Percentiles rank a stretch among this genome's conserved stretches.
These are phyloP conservation scores for Gymnogyps californianus DNA, from an alignment of 2,113 vertebrate species.

Conservation along the genomic window DNA sequence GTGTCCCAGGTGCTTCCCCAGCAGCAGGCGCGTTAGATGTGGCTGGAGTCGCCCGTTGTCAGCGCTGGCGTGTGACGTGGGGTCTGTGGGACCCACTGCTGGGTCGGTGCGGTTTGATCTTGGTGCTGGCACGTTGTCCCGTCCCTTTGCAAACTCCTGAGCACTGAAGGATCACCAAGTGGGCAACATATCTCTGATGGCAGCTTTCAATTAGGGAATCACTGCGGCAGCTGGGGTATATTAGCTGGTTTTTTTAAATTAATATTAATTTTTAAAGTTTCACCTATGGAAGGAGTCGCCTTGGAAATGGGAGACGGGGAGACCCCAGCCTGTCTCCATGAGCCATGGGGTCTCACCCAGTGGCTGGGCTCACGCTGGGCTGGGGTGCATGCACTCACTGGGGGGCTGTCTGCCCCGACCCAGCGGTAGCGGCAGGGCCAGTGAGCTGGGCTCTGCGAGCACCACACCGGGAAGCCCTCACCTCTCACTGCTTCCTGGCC, in stretches of 20 bases:
- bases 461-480: rapidly evolving
- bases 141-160: neutral
- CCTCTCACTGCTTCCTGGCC: neutral
- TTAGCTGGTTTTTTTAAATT: neutral
- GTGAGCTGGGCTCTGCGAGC: neutral
- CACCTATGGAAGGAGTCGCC: neutral
- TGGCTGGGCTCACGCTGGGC: rapidly evolving
- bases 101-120: neutral
- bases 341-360: neutral
- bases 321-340: neutral
- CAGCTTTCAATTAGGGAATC: neutral
- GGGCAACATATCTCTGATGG: neutral
- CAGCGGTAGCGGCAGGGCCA: rapidly evolving
- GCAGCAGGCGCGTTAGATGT: rapidly evolving
- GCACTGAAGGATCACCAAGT: neutral
- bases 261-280: neutral
- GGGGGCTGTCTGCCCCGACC: neutral
- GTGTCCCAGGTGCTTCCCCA: rapidly evolving
- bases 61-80: rapidly evolving
- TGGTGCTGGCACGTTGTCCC: rapidly evolving
- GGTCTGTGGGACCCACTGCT: rapidly evolving
- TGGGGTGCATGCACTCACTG: neutral
- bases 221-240: neutral
- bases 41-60: neutral
- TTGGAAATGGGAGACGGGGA: neutral